These are phyloP conservation scores for Pachydiplax longipennis DNA, from an alignment of 2,888 invertebrate genomes.

Conservation along the genomic window DNA sequence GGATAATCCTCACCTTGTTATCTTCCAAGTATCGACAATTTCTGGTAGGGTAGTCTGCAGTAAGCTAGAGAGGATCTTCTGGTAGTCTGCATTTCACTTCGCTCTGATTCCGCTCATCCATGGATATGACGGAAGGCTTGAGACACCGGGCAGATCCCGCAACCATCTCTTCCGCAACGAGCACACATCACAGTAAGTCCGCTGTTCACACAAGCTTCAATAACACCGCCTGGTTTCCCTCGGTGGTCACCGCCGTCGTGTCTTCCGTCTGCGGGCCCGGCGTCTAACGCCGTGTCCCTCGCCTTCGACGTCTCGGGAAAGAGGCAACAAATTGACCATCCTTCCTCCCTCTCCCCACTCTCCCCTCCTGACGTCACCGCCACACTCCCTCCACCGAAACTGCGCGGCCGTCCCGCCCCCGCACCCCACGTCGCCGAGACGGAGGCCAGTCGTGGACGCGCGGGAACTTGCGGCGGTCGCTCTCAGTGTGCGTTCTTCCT, in stretches of 20 bases:
- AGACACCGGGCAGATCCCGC: no score
- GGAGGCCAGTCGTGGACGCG: conserved; percentile 35
- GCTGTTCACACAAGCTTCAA: no score
- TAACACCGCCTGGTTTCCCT: no score
- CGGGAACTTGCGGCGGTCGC: conserved; percentile 14
- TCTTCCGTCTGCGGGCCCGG: not conserved
- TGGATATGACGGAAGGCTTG: no score
- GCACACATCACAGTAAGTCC: no score
- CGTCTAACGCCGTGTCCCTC: not conserved
- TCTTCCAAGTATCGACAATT: no score
- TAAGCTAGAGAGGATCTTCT: no score
- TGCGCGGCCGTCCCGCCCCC: not conserved
- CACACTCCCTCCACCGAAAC: not conserved
- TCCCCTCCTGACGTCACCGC: not conserved
- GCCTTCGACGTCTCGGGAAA: not conserved
- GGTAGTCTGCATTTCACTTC: no score
- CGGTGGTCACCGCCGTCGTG: not conserved
- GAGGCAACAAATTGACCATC: not conserved
- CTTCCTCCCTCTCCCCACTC: not conserved
- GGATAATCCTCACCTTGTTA: no score
- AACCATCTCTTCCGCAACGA: no score
- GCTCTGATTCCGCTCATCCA: no score
- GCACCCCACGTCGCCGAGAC: not conserved
- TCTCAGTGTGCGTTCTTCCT: not conserved
- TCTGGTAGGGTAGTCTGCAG: no score